Percentiles rank a stretch among this genome's conserved stretches.
Conservation (phyloP, 2,113 vertebrate species). For the Xiphias gladius region DNA sequence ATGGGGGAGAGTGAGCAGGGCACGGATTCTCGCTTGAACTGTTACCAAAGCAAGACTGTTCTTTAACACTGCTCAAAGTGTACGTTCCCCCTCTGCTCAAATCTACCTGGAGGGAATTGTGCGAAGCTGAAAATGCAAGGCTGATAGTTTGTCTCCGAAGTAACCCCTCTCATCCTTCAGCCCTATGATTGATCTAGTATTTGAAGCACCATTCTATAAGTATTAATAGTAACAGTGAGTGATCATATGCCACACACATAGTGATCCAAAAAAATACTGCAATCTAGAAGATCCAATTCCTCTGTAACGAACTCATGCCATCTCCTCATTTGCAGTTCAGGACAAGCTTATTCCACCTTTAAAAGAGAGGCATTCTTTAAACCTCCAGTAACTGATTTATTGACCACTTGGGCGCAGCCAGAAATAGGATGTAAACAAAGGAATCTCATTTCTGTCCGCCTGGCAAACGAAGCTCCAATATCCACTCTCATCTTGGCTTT, state of each 20-base stretch:
- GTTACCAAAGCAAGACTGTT: conserved; percentile 34
- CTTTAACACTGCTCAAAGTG: conserved; percentile 22
- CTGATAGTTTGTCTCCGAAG: background rate
- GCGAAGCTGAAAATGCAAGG: conserved; percentile 16
- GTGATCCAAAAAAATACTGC: background rate
- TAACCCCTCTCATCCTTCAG: background rate
- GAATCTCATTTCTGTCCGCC: background rate
- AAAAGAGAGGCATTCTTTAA: background rate
- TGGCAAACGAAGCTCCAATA: background rate
- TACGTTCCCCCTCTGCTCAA: conserved; percentile 12
- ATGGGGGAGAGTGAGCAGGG: background rate
- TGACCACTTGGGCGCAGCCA: no score
- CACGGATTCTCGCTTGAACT: conserved; percentile 17
- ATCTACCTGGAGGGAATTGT: conserved; percentile 6
- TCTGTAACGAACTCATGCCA: background rate
- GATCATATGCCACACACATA: background rate
- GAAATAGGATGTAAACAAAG: background rate
- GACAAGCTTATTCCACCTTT: background rate
- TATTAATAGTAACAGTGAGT: background rate
- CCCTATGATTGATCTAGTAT: background rate
- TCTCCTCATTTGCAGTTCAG: background rate
- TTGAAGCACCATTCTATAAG: background rate
- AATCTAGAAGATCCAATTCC: background rate
- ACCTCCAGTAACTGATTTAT: no score
- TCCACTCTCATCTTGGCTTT: background rate